These are phyloP conservation scores for Apamea epomidion DNA, from an alignment of 2,888 invertebrate species.

Conservation along the genomic window DNA sequence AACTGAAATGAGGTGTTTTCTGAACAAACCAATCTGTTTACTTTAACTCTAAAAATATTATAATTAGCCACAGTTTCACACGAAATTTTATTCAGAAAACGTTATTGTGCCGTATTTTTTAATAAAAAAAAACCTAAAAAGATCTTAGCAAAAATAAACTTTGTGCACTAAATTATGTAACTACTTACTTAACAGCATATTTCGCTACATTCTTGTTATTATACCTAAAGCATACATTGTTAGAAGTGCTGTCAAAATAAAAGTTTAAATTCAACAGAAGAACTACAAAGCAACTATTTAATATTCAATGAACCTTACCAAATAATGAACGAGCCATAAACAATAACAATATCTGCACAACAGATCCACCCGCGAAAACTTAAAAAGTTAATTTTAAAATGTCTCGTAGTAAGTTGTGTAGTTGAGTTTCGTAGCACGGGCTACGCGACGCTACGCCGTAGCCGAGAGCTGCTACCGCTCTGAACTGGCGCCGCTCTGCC, in stretches of 20 bases:
- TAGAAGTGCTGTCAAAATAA: slow-evolving; percentile 17
- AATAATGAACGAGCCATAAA: slow-evolving; percentile 53
- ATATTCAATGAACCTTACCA: slow-evolving; percentile 66
- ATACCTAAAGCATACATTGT: neutral
- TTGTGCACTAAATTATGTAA: neutral
- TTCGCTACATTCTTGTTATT: neutral
- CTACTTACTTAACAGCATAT: neutral
- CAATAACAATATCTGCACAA: slow-evolving; percentile 49
- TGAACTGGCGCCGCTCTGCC: slow-evolving; percentile 76
- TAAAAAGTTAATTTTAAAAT: slow-evolving; percentile 45
- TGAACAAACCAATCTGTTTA: too few relatives aligned
- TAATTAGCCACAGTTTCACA: neutral
- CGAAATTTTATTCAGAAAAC: neutral
- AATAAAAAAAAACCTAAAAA: too few relatives aligned
- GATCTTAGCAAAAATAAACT: too few relatives aligned
- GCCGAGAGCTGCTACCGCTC: slow-evolving; percentile 80
- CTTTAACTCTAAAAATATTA: neutral
- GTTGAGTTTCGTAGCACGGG: slow-evolving; percentile 76
- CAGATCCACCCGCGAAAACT: slow-evolving; percentile 59
- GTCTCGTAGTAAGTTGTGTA: slow-evolving; percentile 69
- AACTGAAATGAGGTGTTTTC: neutral
- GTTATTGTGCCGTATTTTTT: neutral
- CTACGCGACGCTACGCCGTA: slow-evolving; percentile 74
- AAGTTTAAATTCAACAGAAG: slow-evolving; percentile 24
- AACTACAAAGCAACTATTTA: slow-evolving; percentile 47